These are phyloP conservation scores for Acropora tenuis DNA, from an alignment of 64 coral and sea anemone species.

Conservation along the genomic window DNA sequence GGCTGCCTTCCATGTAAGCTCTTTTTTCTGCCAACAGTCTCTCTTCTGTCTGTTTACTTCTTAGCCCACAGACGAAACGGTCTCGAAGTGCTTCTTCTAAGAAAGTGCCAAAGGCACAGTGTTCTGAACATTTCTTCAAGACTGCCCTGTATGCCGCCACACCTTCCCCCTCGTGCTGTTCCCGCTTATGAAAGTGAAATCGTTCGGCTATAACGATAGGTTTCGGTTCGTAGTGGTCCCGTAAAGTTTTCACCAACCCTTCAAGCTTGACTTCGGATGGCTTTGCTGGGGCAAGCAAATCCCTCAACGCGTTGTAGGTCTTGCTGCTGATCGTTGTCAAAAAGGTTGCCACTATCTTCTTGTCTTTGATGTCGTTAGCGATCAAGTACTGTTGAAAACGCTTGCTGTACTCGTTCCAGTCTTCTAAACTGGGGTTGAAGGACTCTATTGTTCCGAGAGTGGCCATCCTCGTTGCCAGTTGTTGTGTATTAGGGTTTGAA, in stretches of 20 bases:
- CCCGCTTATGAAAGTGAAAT: no score
- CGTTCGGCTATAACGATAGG: no score
- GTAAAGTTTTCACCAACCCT: conserved; percentile 16
- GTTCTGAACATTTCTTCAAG: conserved; percentile 25
- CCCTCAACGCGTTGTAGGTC: conserved; percentile 35
- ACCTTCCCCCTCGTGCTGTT: conserved; percentile 22
- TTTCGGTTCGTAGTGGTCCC: no score
- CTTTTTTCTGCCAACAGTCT: neutral
- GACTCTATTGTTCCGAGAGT: conserved; percentile 1
- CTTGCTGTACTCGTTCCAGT: conserved; percentile 37
- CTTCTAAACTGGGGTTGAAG: conserved; percentile 20
- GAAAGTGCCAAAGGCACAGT: neutral
- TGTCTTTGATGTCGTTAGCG: conserved; percentile 24
- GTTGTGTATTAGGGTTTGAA: no score
- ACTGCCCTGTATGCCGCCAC: conserved; percentile 13
- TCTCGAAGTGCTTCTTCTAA: conserved; percentile 10
- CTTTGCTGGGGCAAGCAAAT: conserved; percentile 44
- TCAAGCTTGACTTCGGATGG: conserved; percentile 23
- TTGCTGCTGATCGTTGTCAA: conserved; percentile 30
- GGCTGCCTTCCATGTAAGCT: conserved; percentile 2
- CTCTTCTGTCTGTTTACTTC: neutral
- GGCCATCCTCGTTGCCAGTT: no score
- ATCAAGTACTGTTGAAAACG: conserved; percentile 24
- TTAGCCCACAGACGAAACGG: conserved; percentile 18
- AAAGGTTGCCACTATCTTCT: conserved; percentile 52